phyloP scores from a whole-genome alignment of 64 coral and sea anemone species.

The Dendronephthya gigantea region DNA sequence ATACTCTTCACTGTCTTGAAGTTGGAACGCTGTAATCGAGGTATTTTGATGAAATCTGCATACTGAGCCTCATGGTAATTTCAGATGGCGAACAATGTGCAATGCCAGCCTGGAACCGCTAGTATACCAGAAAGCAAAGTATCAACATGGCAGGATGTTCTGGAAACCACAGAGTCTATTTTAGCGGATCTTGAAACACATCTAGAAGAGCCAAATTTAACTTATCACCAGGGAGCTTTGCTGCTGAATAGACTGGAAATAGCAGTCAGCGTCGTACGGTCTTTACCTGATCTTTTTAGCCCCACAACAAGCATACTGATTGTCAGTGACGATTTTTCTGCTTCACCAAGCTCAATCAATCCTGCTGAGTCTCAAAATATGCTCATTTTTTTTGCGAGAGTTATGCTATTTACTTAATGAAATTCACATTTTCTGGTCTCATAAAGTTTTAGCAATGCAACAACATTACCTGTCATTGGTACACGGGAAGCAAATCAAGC shows the following conservation, averaged over 20 bases:
- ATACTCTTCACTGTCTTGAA: too few relatives aligned
- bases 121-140: too few relatives aligned
- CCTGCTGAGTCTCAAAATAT: not conserved
- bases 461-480: too few relatives aligned
- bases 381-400: not conserved
- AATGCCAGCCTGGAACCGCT: too few relatives aligned
- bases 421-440: not conserved
- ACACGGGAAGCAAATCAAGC: not conserved
- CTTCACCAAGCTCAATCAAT: too few relatives aligned
- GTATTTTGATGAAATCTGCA: too few relatives aligned
- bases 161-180: not conserved
- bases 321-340: not conserved
- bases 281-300: not conserved
- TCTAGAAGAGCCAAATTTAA: not conserved
- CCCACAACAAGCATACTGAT: too few relatives aligned
- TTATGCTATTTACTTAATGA: not conserved
- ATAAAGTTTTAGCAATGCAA: too few relatives aligned
- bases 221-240: not conserved
- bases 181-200: too few relatives aligned
- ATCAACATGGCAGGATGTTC: not conserved
- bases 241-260: not conserved
- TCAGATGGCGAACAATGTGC: too few relatives aligned
- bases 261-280: not conserved
- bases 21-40: too few relatives aligned
- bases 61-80: too few relatives aligned